Conservation (phyloP, 2,888 invertebrate species). For the Craniophora ligustri region DNA sequence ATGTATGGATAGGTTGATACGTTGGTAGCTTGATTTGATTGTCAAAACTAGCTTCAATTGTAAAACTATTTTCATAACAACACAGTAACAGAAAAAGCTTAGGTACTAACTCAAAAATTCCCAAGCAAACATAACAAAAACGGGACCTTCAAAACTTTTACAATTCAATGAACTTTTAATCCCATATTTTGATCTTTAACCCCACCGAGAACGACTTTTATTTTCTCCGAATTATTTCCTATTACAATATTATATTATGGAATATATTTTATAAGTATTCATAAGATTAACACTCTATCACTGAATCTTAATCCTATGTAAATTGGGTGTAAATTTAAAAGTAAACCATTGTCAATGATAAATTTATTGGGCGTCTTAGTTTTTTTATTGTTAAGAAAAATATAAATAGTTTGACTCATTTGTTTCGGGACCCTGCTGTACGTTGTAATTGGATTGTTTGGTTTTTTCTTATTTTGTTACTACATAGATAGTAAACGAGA, state of each 20-base stretch:
- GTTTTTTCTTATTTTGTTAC: not conserved
- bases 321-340: conserved; percentile 60
- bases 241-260: conserved; percentile 23
- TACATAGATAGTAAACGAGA: no score
- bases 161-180: conserved; percentile 50
- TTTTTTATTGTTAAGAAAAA: conserved; percentile 56
- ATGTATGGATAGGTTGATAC: no score
- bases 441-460: not conserved
- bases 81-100: no score
- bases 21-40: no score
- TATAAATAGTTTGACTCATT: conserved; percentile 40
- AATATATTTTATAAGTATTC: conserved; percentile 27
- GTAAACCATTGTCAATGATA: conserved; percentile 58
- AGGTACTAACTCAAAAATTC: not conserved
- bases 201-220: conserved; percentile 14
- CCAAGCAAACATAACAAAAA: conserved; percentile 6
- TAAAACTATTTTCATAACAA: no score
- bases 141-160: conserved; percentile 8
- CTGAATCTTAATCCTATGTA: conserved; percentile 55
- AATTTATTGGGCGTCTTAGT: conserved; percentile 55
- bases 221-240: conserved; percentile 29
- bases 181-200: conserved; percentile 45
- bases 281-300: conserved; percentile 37
- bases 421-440: conserved; percentile 39
- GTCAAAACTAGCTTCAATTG: no score